A percentile compares a stretch with the other conserved stretches of the same genome.
phyloP scores from a whole-genome alignment of 2,888 invertebrate species.

The Aleiodes testaceus region DNA sequence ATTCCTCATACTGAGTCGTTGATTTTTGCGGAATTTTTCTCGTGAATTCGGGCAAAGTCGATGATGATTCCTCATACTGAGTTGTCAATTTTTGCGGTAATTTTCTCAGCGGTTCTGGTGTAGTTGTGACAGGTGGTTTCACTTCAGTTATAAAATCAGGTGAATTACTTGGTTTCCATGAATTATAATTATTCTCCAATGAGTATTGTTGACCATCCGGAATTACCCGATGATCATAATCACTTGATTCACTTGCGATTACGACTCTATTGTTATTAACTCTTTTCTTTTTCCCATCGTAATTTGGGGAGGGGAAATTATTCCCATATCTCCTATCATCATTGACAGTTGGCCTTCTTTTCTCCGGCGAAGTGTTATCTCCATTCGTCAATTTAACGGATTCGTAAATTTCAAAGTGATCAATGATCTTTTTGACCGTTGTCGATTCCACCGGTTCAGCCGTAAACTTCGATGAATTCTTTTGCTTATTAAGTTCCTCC shows the following conservation, averaged over 20 bases:
- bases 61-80: no score
- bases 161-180: neutral
- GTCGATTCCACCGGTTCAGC: slow-evolving; percentile 56
- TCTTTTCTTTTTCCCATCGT: neutral
- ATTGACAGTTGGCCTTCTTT: neutral
- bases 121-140: neutral
- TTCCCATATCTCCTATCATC: neutral
- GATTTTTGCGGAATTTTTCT: no score
- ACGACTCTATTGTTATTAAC: neutral
- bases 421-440: neutral
- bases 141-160: neutral
- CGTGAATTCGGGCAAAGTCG: no score
- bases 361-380: neutral
- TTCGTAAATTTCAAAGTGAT: slow-evolving; percentile 15
- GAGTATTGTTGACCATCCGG: neutral
- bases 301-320: neutral
- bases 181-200: neutral
- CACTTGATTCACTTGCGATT: neutral
- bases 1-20: no score
- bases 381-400: slow-evolving; percentile 4
- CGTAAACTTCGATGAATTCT: slow-evolving; percentile 60
- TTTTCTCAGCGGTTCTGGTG: no score
- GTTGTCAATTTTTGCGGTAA: no score
- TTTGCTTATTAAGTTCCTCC: slow-evolving; percentile 63
- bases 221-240: neutral